Evolutionary conservation across 2,113 vertebrate species (phyloP).

Genomic region (Anoura caudifer): DNA sequence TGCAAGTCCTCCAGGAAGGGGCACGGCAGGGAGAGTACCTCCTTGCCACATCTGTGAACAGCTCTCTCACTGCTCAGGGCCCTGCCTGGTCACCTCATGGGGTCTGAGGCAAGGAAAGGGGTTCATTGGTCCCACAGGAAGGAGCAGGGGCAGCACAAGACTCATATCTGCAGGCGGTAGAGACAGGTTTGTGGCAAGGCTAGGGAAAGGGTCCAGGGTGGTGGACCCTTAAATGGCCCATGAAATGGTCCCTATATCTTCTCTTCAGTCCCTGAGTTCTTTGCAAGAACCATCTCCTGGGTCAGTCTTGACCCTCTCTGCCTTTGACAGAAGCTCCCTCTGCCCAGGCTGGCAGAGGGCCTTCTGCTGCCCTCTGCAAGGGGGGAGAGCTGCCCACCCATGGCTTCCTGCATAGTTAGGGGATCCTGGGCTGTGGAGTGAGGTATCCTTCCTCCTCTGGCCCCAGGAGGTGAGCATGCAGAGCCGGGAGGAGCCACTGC

Average conservation of each 20-base stretch:
- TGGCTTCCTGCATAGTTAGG: neutral
- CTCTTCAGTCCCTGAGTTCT: neutral
- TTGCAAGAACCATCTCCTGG: neutral
- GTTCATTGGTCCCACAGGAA: neutral
- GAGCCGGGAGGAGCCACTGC: constrained; percentile 82
- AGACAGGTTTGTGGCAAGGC: neutral
- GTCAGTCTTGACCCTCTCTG: neutral
- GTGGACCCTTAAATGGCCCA: neutral
- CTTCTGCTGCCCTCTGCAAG: neutral
- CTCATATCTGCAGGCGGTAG: neutral
- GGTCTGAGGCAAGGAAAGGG: neutral
- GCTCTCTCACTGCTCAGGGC: neutral
- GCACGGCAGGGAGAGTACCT: neutral
- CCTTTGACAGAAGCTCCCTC: neutral
- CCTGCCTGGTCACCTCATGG: neutral
- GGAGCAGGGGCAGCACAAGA: neutral
- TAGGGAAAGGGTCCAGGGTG: neutral
- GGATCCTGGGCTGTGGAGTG: neutral
- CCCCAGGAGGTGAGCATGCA: constrained; percentile 85
- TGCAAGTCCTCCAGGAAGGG: neutral
- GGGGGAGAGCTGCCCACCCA: neutral
- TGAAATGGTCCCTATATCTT: neutral
- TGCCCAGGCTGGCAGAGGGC: neutral
- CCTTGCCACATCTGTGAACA: neutral
- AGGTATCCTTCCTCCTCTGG: constrained; percentile 22